Conservation (phyloP, 2,113 vertebrate genomes). For the Semnopithecus entellus region DNA sequence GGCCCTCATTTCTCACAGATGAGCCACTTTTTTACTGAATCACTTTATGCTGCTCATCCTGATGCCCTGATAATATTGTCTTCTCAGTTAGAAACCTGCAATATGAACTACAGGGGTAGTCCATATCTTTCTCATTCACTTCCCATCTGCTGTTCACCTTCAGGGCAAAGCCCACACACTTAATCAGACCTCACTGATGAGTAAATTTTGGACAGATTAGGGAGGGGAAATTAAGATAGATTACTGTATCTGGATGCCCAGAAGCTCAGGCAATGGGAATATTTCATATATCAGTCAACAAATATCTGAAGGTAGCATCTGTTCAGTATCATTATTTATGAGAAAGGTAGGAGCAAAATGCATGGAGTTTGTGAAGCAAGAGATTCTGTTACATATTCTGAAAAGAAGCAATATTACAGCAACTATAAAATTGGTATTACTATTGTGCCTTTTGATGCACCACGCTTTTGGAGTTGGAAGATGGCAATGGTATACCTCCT, state of each 20-base stretch:
- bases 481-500: background rate
- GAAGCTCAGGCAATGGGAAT: constrained; percentile 30
- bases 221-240: background rate
- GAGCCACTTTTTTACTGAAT: background rate
- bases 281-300: constrained; percentile 64
- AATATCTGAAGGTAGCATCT: constrained; percentile 41
- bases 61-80: background rate
- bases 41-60: background rate
- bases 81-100: background rate
- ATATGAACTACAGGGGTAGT: background rate
- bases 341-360: constrained; percentile 22
- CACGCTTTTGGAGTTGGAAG: background rate
- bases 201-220: background rate
- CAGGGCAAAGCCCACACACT: background rate
- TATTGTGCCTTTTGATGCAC: background rate
- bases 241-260: background rate
- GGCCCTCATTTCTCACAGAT: background rate
- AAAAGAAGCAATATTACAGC: background rate
- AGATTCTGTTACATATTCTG: constrained; percentile 46
- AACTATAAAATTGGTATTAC: background rate
- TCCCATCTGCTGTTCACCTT: background rate
- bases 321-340: constrained; percentile 39
- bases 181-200: constrained; percentile 3
- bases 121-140: background rate
- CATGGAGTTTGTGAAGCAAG: constrained; percentile 29